Evolutionary conservation across 2,797 vertebrate genomes (phyloP).

Genomic region (Otolemur crassicaudatus): DNA sequence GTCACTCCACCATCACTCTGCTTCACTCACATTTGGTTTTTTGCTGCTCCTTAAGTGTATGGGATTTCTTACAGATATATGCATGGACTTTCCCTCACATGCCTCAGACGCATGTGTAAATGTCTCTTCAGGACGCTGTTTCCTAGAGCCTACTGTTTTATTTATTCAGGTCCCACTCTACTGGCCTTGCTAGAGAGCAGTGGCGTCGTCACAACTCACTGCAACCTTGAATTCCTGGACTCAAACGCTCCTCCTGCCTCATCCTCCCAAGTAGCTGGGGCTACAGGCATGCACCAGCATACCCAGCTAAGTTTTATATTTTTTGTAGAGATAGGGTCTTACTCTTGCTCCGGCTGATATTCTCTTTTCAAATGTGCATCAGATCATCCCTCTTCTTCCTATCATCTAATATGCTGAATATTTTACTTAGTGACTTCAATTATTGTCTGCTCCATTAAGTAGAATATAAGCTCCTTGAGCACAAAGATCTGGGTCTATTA

Average conservation of each 20-base stretch:
- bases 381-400: background rate
- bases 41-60: background rate
- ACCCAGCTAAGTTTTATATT: no score
- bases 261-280: no score
- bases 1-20: background rate
- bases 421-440: background rate
- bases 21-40: background rate
- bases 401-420: background rate
- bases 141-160: background rate
- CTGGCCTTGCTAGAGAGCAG: no score
- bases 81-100: background rate
- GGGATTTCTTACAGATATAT: background rate
- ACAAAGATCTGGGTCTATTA: background rate
- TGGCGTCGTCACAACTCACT: no score
- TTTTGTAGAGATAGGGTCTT: no score
- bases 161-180: no score
- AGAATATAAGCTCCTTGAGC: background rate
- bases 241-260: no score
- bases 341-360: no score
- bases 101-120: background rate
- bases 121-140: background rate
- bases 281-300: no score
- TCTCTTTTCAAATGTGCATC: background rate
- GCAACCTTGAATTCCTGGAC: no score
- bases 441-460: background rate